phyloP scores from a whole-genome alignment of 2,113 vertebrate genomes.

The Xiphophorus couchianus region DNA sequence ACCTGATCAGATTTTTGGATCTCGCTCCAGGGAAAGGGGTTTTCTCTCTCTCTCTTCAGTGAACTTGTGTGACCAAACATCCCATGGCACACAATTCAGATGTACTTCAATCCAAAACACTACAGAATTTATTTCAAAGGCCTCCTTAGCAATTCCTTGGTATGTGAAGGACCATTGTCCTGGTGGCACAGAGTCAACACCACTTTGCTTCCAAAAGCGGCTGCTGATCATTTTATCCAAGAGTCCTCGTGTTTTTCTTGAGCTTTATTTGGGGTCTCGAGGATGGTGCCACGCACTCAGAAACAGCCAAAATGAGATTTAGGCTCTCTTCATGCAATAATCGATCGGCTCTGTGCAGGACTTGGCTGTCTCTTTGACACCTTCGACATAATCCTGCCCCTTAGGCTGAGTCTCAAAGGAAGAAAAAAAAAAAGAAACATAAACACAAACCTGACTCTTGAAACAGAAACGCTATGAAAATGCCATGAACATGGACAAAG shows the following conservation, averaged over 20 bases:
- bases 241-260: not conserved
- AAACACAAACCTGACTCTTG: not conserved
- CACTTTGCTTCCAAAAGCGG: constrained; percentile 2
- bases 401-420: not conserved
- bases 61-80: constrained; percentile 12
- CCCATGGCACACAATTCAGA: not conserved
- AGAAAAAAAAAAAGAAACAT: not conserved
- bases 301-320: not conserved
- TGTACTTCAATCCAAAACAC: constrained; percentile 30
- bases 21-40: not conserved
- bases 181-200: constrained; percentile 7
- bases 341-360: not conserved
- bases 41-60: constrained; percentile 13
- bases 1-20: constrained; percentile 20
- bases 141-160: constrained; percentile 1
- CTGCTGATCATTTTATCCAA: constrained; percentile 6
- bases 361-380: not conserved
- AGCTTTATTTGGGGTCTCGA: not conserved
- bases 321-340: not conserved
- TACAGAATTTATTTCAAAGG: not conserved
- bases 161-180: constrained; percentile 6
- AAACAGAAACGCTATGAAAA: no score
- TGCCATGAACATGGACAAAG: no score
- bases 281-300: not conserved
- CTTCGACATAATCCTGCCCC: not conserved